Evolutionary conservation across 2,113 vertebrate genomes (phyloP).

Genomic region (Chaetodon trifascialis): DNA sequence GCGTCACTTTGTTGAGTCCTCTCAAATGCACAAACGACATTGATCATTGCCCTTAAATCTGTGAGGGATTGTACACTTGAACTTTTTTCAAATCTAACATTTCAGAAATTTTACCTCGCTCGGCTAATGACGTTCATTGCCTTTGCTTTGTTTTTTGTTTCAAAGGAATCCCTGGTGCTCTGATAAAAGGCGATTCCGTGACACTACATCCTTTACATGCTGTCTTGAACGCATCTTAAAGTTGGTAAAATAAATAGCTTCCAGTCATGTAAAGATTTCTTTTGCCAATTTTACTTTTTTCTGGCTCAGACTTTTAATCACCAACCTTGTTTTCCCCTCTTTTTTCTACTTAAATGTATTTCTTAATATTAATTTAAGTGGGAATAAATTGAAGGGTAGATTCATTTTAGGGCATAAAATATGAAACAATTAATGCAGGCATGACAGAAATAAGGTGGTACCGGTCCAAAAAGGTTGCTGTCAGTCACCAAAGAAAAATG

Average conservation of each 20-base stretch:
- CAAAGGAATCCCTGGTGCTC: slow-evolving; percentile 77
- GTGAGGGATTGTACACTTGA: slow-evolving; percentile 61
- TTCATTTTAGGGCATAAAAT: neutral
- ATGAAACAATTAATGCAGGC: neutral
- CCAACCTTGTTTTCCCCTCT: neutral
- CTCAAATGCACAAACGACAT: slow-evolving; percentile 65
- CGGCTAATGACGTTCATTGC: slow-evolving; percentile 48
- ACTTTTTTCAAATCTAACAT: slow-evolving; percentile 56
- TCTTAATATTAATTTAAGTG: slow-evolving; percentile 8
- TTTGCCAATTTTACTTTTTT: slow-evolving; percentile 25
- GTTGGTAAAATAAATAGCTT: slow-evolving; percentile 18
- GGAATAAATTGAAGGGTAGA: slow-evolving; percentile 3
- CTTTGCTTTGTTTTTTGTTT: slow-evolving; percentile 39
- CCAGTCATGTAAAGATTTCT: slow-evolving; percentile 18
- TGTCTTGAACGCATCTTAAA: slow-evolving; percentile 10
- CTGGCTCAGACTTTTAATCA: slow-evolving; percentile 31
- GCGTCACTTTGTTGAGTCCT: slow-evolving; percentile 25
- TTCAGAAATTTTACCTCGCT: slow-evolving; percentile 70
- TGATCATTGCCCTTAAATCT: slow-evolving; percentile 29
- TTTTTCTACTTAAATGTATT: neutral
- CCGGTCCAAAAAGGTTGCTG: slow-evolving; percentile 30
- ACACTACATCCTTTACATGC: slow-evolving; percentile 62
- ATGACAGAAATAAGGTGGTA: slow-evolving; percentile 1
- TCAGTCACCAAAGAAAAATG: slow-evolving; percentile 73
- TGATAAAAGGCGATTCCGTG: slow-evolving; percentile 65